Percentiles rank a stretch among this genome's conserved stretches.
phyloP scores from a whole-genome alignment of 2,888 invertebrate genomes.

The Sarcophaga variegata region DNA sequence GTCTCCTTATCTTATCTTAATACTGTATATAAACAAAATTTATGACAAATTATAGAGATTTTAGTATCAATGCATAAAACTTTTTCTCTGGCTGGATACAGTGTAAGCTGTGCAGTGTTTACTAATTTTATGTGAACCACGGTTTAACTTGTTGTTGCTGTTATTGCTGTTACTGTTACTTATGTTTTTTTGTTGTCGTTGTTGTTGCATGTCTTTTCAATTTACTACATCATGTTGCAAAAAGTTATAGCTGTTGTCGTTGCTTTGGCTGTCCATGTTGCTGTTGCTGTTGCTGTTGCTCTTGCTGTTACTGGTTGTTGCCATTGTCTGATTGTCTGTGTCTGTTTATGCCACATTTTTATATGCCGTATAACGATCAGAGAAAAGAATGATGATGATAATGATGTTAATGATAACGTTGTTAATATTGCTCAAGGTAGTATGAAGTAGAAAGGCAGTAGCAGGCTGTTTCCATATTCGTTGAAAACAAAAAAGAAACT shows the following conservation, averaged over 20 bases:
- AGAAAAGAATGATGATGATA: slow-evolving; percentile 26
- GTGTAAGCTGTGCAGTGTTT: too few species aligned
- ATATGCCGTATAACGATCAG: background rate
- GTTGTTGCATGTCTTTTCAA: slow-evolving; percentile 52
- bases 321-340: slow-evolving; percentile 45
- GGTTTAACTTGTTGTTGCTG: slow-evolving; percentile 30
- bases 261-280: background rate
- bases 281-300: background rate
- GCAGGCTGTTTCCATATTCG: background rate
- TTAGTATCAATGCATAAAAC: too few species aligned
- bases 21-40: too few species aligned
- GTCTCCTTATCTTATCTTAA: too few species aligned
- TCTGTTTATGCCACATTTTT: slow-evolving; percentile 39
- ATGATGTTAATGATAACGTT: background rate
- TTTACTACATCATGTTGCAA: slow-evolving; percentile 43
- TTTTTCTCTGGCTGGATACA: too few species aligned
- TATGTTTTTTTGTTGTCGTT: slow-evolving; percentile 10
- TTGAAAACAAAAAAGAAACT: background rate
- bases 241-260: background rate
- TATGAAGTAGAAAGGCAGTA: background rate
- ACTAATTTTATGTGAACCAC: too few species aligned
- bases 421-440: slow-evolving; percentile 27
- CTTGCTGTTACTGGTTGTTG: slow-evolving; percentile 14
- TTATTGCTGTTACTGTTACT: slow-evolving; percentile 10
- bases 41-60: too few species aligned